Evolutionary conservation across 2,888 invertebrate species (phyloP), one percentile per base, ranked within the genome.

Genomic region (Cheilosia vulpina): DNA sequence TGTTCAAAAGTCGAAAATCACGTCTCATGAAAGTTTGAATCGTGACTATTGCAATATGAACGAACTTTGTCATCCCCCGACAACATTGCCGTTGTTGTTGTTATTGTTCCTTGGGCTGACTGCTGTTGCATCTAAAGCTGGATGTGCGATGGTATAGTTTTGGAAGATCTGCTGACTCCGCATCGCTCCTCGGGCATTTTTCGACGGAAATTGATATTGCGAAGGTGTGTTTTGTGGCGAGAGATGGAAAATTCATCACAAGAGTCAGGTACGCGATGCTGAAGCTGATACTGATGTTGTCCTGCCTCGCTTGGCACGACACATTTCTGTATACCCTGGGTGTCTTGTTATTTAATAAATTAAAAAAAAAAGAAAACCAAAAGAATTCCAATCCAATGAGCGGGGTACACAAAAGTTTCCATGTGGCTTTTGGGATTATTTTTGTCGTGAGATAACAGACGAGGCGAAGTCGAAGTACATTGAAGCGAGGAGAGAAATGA

Each of bases 11-110:
- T 82, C 78, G 82, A 82, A 87, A 87, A 87, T 82, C 87, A 87
- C 87, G 87, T 87, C 87, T 69, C 82, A 65, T 81, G 82, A 78
- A 87, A 87, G 34, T 87, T 75, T 87, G 63, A 73, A 77, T 87
- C 87, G 87, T 87, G 87, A 87, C 87, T 82, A 87, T 87, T 69
- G 87, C 81, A 87, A 87, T 76, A 87, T 87, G 85, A 87, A 81
- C 77, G 76, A 85, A 85, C 85, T 85, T 85, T 85, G 85, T 85
- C 85, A 85, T 85, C 80, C 38, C 81, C 21, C 41, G 50, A 43
- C 58, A 58, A 45, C 58, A 52, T 43, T 66, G 13, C 13, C 13
- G 13, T 38, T 38, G 80, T 71, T 47, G 66, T 60, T 65, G 62
- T 53, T 50, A 43, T 62, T 53, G 62, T 17, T 73, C 41, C 73